Evolutionary conservation across 2,797 vertebrate genomes (phyloP), one percentile per base, ranked within the genome.

Genomic region (Sus cebifrons): DNA sequence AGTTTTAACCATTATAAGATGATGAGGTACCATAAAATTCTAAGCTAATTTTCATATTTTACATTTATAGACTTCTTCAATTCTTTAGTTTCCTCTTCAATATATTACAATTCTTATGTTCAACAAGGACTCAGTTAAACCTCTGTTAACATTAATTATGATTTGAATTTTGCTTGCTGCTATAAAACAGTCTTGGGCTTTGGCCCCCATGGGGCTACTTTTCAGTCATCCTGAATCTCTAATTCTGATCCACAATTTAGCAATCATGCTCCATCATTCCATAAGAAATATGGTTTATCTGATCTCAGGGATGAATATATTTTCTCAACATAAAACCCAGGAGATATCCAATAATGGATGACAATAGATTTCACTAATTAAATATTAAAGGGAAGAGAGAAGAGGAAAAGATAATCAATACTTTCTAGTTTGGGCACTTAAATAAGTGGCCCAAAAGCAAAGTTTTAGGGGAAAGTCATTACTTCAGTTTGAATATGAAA

Each of bases 111-210:
- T 68, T 81, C 20, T 44, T 82, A 54, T 78, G 60, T 70, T 40
- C 15, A 56, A 11, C 20, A 83, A 87, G 16, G 49, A 27, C 18
- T 52, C 32, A 65, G 13, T 20, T 86, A 71, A 79, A 29, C 20
- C 5, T 36, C 20, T 71, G 29, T 20, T 74, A 32, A 62, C 62
- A 52, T 52, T 67, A 73, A 89, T 73, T 78, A 77, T 86, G 5
- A 56, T 94, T 75, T 92, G 27, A 94, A 44, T 71, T 82, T 91
- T 82, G 25, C 29, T 60, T 60, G 56, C 20, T 71, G 5, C 23
- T 74, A 29, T 68, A 44, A n/a, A 71, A 29, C 68, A 2, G 3
- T 75, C 44, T 74, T 75, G 10, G 16, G 6, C 1, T 40, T 97
- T 79, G 79, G 49, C 23, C 16, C 60, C 7, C 29, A 4, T 15